Conservation (phyloP, 2,797 vertebrate species). For the Chiroxiphia lanceolata region DNA sequence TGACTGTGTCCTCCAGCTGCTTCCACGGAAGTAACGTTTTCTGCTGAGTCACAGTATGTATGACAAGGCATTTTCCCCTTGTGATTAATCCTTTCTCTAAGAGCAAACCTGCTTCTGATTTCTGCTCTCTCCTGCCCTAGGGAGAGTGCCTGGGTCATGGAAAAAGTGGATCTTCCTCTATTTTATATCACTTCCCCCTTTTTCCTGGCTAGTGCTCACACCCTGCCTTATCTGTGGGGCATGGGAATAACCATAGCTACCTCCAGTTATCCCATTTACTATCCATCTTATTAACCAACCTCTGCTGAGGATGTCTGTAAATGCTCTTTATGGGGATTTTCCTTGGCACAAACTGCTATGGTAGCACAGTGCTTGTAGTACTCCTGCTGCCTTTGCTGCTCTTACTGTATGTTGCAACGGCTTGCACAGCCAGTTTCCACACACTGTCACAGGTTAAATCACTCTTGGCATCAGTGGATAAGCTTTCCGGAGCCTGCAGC, state of each 20-base stretch:
- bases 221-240: background rate
- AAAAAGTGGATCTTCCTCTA: background rate
- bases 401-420: conserved; percentile 20
- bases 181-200: background rate
- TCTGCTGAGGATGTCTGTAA: background rate
- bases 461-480: conserved; percentile 6
- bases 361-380: background rate
- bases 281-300: background rate
- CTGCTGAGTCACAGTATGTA: conserved; percentile 37
- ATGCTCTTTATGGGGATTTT: background rate
- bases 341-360: background rate
- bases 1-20: background rate
- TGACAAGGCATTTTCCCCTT: background rate
- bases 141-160: background rate
- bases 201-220: background rate
- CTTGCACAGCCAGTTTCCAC: background rate
- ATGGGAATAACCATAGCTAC: background rate
- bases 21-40: background rate
- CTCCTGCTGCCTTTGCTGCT: background rate
- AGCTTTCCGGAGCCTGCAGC: background rate
- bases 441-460: background rate
- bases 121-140: background rate
- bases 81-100: background rate
- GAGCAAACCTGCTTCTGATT: background rate
- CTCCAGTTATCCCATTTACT: background rate